Percentiles rank a stretch among this genome's conserved stretches.
These are phyloP conservation scores for Euwallacea fornicatus DNA, from an alignment of 1,140 invertebrate species.

Conservation along the genomic window DNA sequence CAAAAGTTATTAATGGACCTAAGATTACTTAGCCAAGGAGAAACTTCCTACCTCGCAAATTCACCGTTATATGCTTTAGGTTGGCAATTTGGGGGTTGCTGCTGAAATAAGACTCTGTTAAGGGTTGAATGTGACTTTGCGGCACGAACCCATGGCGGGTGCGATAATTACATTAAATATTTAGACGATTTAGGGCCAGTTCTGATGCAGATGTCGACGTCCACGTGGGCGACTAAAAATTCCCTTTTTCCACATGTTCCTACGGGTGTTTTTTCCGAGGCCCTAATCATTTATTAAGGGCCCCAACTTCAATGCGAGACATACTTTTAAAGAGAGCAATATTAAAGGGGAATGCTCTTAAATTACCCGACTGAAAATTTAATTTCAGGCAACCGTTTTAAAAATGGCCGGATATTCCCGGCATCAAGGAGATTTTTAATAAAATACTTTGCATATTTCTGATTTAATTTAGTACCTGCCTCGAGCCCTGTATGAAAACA, in stretches of 20 bases:
- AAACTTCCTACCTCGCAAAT: slow-evolving; percentile 17
- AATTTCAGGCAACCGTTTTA: slow-evolving; percentile 8
- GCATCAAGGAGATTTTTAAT: slow-evolving; percentile 6
- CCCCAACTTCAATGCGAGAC: slow-evolving; percentile 2
- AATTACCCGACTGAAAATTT: slow-evolving; percentile 14
- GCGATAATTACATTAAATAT: too few relatives aligned
- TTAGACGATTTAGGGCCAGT: too few relatives aligned
- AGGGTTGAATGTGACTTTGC: neutral
- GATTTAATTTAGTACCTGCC: neutral
- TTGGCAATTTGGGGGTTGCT: slow-evolving; percentile 12
- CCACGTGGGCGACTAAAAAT: too few relatives aligned
- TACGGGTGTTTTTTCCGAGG: too few relatives aligned
- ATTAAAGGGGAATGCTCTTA: slow-evolving; percentile 8
- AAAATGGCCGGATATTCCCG: slow-evolving; percentile 4
- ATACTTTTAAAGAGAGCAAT: slow-evolving; percentile 4
- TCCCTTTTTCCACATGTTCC: too few relatives aligned
- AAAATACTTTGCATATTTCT: slow-evolving; percentile 3
- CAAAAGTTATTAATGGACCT: slow-evolving; percentile 19
- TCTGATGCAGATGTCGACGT: too few relatives aligned
- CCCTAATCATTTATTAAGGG: neutral
- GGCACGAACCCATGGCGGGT: too few relatives aligned
- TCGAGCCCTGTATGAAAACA: neutral
- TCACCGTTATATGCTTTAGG: slow-evolving; percentile 9
- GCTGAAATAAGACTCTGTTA: neutral
- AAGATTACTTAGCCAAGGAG: slow-evolving; percentile 10